Evolutionary conservation across 2,797 vertebrate genomes (phyloP), one percentile per base, ranked within the genome.

Genomic region (Centropyge bicolor): DNA sequence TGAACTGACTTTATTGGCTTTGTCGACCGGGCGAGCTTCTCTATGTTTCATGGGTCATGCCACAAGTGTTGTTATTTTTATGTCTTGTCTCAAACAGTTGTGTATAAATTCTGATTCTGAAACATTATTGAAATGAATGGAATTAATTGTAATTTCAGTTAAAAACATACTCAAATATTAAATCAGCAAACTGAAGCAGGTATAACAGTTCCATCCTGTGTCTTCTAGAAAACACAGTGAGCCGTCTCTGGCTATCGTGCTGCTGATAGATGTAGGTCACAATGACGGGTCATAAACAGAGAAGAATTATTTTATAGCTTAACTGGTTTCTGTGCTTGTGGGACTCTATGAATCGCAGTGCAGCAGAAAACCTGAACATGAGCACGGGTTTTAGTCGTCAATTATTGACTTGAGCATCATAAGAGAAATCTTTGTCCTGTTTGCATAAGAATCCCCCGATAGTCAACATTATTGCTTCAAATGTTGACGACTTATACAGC

Each of bases 251-350:
- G 49, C 55, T 63, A 0, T 16, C n/a, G 3, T 19, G 1, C 36
- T 76, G 68, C 67, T 51, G 52, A 65, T 71, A 14, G 8, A 76
- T 48, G 38, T 46, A 36, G 59, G 68, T 27, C 73, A 56, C 4
- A 57, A 16, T 19, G 35, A 49, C 17, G 0, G 27, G 65, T 61
- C 60, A 65, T 84, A 84, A 84, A 76, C 36, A n/a, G n/a, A n/a
- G n/a, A 1, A n/a, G 24, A 20, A 13, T 13, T 20, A 19, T 69
- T 86, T 83, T 80, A 85, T 8, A 52, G 71, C 60, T 31, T n/a
- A 0, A 41, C 54, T 20, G 17, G 22, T 71, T 67, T 46, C 61
- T n/a, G n/a, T n/a, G n/a, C n/a, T n/a, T n/a, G n/a, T n/a, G n/a
- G n/a, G n/a, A n/a, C n/a, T n/a, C n/a, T 35, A 56, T 43, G 40